Evolutionary conservation across 2,113 vertebrate species (phyloP).

Genomic region (Gobio gobio): DNA sequence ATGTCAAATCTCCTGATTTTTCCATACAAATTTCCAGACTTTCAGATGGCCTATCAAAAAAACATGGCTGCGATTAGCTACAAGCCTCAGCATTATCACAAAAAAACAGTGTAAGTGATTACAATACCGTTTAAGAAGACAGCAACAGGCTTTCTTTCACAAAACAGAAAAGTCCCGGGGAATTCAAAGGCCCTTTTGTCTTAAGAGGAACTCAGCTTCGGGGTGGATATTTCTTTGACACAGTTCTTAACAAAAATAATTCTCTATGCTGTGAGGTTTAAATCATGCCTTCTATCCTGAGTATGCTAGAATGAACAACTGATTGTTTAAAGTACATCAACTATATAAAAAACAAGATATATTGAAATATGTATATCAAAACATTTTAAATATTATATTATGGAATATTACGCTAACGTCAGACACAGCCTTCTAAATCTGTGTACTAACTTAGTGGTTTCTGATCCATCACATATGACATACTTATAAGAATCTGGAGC

Average conservation of each 20-base stretch:
- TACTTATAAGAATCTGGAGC: background rate
- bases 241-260: background rate
- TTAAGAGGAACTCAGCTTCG: background rate
- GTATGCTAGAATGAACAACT: background rate
- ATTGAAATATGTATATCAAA: background rate
- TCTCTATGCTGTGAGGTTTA: background rate
- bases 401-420: too few relatives aligned
- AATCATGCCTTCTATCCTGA: background rate
- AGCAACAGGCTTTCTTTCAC: conserved; percentile 11
- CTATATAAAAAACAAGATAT: background rate
- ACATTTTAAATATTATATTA: too few relatives aligned
- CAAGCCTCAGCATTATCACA: conserved; percentile 17
- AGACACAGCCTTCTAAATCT: too few relatives aligned
- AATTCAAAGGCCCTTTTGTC: conserved; percentile 26
- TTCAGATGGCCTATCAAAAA: conserved; percentile 67
- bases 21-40: conserved; percentile 69
- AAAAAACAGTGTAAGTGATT: background rate
- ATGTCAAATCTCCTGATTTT: conserved; percentile 65
- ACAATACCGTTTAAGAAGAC: background rate
- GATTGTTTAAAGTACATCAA: background rate
- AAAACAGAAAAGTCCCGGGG: conserved; percentile 8
- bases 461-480: background rate
- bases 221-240: background rate
- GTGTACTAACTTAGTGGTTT: too few relatives aligned
- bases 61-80: conserved; percentile 22